Base-by-base conservation (phyloP, 1,140 invertebrate species). In the Delia radicum region DNA sequence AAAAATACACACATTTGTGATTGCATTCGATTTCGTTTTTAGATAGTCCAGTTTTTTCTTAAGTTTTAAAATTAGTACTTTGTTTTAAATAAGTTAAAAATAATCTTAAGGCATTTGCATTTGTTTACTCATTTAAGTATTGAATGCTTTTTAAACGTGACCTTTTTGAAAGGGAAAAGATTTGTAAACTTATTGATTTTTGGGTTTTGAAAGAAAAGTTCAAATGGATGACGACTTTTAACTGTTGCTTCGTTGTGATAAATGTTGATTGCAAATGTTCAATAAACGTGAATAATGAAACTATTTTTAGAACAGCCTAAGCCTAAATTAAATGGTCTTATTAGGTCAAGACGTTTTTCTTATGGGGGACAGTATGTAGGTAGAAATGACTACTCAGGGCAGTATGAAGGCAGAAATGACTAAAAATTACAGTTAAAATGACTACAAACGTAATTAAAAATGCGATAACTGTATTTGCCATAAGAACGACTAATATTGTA, bases 161-260 rank as follows among this genome's bases (percentile, higher is more conserved):
- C 27, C 31, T 73, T 73, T 42, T 33, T 3, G 10, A 37, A 46
- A 42, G 26, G 12, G 15, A 37, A 73, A 29, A 67, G 27, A 29
- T 31, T 28, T 26, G 37, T 73, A 27, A 13, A 21, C 7, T 37
- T 46, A 73, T 31, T 73, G 31, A 73, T 27, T 48, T 26, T 26
- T 55, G 82, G 87, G 10, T 89, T 21, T 82, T 55, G 18, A 7
- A 37, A 3, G 13, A 33, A 33, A 37, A 37, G 48, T 8, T 55
- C 4, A 18, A 48, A 55, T 15, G 8, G 1, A 55, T 55, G 48
- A 55, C 48, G 48, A 21, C 4, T 55, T 48, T 7, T 55, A 24
- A 18, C n/a, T 10, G 48, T 6, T 7, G 24, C 18, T 21, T 7
- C 24, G 48, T 55, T 55, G 48, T 18, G 48, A 6, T 7, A 18